These are phyloP conservation scores for Carcharodon carcharias DNA, from an alignment of 2,797 vertebrate species.

Conservation along the genomic window DNA sequence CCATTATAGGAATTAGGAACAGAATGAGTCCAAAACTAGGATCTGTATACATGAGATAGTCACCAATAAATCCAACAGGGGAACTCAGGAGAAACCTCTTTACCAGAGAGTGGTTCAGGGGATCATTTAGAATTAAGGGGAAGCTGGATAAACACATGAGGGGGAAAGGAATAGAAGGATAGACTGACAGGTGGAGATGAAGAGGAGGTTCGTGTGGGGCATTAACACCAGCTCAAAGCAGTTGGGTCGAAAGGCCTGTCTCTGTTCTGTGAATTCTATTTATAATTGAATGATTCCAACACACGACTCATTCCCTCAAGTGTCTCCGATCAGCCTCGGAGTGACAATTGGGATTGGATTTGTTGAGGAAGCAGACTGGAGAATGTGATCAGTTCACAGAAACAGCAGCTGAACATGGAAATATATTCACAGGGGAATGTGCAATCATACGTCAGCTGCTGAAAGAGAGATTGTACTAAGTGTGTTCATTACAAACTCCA, in stretches of 20 bases:
- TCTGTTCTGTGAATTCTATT: not conserved
- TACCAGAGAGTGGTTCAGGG: too few species aligned
- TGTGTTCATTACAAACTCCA: not conserved
- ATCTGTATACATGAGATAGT: too few species aligned
- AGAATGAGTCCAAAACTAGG: too few species aligned
- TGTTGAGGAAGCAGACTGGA: not conserved
- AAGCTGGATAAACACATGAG: too few species aligned
- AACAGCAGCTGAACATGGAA: not conserved
- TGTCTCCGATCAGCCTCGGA: not conserved
- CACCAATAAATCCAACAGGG: too few species aligned
- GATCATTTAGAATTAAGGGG: too few species aligned
- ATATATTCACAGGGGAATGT: not conserved
- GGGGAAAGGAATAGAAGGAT: not conserved
- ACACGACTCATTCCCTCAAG: not conserved
- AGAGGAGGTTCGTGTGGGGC: not conserved
- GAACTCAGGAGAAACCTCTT: too few species aligned
- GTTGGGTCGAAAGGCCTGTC: too few species aligned
- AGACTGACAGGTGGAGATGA: not conserved
- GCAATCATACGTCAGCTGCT: not conserved
- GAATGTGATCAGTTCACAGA: not conserved
- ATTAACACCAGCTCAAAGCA: not conserved
- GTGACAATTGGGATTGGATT: not conserved
- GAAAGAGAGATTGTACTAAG: not conserved
- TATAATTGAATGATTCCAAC: not conserved
- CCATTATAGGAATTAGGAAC: too few species aligned